Conservation (phyloP, 2,797 vertebrate genomes). For the Epinephelus awoara region DNA sequence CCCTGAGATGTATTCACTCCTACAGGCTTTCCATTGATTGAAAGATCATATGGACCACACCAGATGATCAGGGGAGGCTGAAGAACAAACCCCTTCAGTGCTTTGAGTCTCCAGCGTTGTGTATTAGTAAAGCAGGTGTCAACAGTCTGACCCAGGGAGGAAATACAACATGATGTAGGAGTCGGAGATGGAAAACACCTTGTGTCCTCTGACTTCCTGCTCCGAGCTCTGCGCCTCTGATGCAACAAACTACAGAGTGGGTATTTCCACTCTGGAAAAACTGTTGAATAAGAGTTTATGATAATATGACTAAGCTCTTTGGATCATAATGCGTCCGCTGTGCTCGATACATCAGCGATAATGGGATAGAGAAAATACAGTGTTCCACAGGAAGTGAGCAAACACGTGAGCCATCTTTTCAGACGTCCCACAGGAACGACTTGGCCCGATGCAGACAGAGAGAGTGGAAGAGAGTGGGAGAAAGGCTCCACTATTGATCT, state of each 20-base stretch:
- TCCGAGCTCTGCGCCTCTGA: conserved; percentile 48
- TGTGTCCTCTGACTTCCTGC: conserved; percentile 65
- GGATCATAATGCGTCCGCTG: conserved; percentile 44
- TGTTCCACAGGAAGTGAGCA: conserved; percentile 71
- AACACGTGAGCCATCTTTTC: conserved; percentile 62
- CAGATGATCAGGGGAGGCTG: not conserved
- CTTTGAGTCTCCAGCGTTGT: conserved; percentile 7
- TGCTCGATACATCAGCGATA: conserved; percentile 20
- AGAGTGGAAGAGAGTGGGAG: conserved; percentile 69
- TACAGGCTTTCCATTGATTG: conserved; percentile 33
- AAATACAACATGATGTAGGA: conserved; percentile 58
- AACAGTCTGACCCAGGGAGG: conserved; percentile 41
- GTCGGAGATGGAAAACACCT: conserved; percentile 59
- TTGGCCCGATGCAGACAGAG: conserved; percentile 51
- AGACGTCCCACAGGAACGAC: conserved; percentile 67
- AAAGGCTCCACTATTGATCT: conserved; percentile 77
- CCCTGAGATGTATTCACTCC: conserved; percentile 29
- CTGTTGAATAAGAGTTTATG: conserved; percentile 42
- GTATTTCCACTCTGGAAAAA: conserved; percentile 63
- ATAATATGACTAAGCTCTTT: conserved; percentile 22
- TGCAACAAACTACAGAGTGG: conserved; percentile 42
- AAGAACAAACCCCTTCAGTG: conserved; percentile 10
- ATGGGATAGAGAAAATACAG: conserved; percentile 28
- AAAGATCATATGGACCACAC: conserved; percentile 52
- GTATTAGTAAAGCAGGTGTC: conserved; percentile 66